Evolutionary conservation across 2,113 vertebrate species (phyloP).

Genomic region (Gallinago paraguaiae): DNA sequence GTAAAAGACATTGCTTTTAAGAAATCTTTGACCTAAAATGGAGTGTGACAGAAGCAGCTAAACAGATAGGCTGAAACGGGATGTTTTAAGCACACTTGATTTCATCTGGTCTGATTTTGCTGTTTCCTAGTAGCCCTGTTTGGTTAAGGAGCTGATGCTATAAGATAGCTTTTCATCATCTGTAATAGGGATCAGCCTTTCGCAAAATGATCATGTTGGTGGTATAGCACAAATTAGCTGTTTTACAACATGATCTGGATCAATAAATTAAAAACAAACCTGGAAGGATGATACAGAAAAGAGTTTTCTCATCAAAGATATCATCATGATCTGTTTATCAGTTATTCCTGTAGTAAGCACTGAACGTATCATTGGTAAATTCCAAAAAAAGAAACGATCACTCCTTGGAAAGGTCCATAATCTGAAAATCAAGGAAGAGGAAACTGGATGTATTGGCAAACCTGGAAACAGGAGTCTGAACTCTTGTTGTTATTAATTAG

Average conservation of each 20-base stretch:
- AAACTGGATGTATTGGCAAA: background rate
- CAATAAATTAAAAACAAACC: background rate
- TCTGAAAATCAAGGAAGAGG: background rate
- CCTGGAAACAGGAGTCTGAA: background rate
- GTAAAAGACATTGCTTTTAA: background rate
- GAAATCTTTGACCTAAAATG: background rate
- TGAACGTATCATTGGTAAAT: background rate
- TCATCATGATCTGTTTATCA: background rate
- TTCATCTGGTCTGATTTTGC: background rate
- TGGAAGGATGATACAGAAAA: background rate
- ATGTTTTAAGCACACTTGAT: background rate
- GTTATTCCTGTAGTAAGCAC: background rate
- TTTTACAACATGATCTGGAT: background rate
- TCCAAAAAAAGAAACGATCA: background rate
- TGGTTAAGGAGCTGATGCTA: background rate
- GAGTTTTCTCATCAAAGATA: background rate
- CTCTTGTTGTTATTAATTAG: background rate
- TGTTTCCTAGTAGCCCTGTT: background rate
- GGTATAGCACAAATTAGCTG: background rate
- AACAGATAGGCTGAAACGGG: background rate
- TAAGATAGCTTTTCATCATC: background rate
- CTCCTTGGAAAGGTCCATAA: background rate
- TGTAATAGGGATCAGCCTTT: background rate
- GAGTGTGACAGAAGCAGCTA: background rate
- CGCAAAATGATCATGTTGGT: background rate